Conservation (phyloP, 2,113 vertebrate species). For the Cryptoleucopteryx plumbea region DNA sequence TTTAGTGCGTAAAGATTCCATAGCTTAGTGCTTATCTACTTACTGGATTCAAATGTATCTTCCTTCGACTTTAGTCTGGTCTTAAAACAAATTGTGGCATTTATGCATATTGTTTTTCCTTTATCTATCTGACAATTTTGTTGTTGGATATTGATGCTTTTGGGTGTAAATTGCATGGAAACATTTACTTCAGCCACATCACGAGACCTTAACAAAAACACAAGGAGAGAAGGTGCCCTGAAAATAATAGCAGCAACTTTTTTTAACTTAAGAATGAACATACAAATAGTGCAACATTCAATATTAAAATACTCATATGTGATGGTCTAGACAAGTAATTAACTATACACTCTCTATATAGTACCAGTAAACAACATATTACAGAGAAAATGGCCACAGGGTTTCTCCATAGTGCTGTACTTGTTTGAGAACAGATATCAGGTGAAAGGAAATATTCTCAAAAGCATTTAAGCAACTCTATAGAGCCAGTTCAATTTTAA, state of each 20-base stretch:
- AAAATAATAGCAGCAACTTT: neutral
- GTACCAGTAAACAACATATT: neutral
- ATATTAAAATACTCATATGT: neutral
- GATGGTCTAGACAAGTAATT: neutral
- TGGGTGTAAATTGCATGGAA: slow-evolving; percentile 83
- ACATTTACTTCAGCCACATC: slow-evolving; percentile 90
- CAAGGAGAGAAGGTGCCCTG: neutral
- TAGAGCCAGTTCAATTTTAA: neutral
- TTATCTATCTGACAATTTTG: slow-evolving; percentile 76
- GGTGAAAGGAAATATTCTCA: neutral
- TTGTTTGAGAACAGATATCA: neutral
- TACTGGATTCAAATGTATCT: slow-evolving; percentile 68
- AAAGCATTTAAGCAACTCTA: neutral
- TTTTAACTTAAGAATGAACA: neutral
- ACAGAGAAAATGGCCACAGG: neutral
- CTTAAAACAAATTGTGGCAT: slow-evolving; percentile 80
- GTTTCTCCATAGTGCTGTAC: neutral
- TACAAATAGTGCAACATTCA: neutral
- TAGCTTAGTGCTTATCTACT: slow-evolving; percentile 17
- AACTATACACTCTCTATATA: neutral
- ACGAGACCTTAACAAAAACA: slow-evolving; percentile 81
- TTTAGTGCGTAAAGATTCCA: neutral
- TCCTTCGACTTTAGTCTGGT: slow-evolving; percentile 83
- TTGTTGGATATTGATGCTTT: slow-evolving; percentile 91
- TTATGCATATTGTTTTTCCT: slow-evolving; percentile 82